phyloP scores from a whole-genome alignment of 2,888 invertebrate genomes.

The Trissonchulus latispiculum region DNA sequence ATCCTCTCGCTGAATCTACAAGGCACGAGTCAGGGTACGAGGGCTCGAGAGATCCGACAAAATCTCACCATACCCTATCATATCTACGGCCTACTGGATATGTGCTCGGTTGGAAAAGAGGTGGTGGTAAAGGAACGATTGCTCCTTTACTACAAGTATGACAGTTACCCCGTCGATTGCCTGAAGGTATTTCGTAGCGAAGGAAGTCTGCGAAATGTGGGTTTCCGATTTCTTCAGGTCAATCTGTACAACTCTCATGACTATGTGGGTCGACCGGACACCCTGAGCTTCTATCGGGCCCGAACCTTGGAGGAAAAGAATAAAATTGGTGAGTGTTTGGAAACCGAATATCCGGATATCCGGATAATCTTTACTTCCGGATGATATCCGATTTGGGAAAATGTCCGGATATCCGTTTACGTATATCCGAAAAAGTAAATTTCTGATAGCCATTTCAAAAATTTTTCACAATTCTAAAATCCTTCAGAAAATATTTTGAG shows the following conservation, averaged over 20 bases:
- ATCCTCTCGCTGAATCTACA: conserved; percentile 70
- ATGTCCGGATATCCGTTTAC: too few species aligned
- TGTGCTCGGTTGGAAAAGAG: conserved; percentile 88
- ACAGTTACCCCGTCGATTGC: conserved; percentile 88
- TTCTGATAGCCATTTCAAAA: too few species aligned
- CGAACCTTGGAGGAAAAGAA: not conserved
- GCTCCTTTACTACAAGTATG: conserved; percentile 88
- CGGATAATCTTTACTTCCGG: too few species aligned
- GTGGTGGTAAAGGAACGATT: conserved; percentile 78
- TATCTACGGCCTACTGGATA: conserved; percentile 83
- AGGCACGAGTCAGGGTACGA: conserved; percentile 30
- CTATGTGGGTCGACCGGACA: conserved; percentile 24
- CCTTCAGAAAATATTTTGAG: too few species aligned
- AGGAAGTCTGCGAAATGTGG: conserved; percentile 54
- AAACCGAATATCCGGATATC: too few species aligned
- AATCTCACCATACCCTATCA: conserved; percentile 48
- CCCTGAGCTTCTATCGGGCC: conserved; percentile 18
- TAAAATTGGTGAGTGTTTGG: conserved; percentile 9
- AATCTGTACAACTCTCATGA: conserved; percentile 26
- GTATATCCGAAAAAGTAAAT: too few species aligned
- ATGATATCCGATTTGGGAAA: too few species aligned
- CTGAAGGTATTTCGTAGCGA: conserved; percentile 87
- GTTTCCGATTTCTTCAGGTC: conserved; percentile 65
- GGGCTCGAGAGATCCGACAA: not conserved
- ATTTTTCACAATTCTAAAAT: too few species aligned